phyloP scores from a whole-genome alignment of 2,113 vertebrate genomes.

The Drymodes brunneopygia region DNA sequence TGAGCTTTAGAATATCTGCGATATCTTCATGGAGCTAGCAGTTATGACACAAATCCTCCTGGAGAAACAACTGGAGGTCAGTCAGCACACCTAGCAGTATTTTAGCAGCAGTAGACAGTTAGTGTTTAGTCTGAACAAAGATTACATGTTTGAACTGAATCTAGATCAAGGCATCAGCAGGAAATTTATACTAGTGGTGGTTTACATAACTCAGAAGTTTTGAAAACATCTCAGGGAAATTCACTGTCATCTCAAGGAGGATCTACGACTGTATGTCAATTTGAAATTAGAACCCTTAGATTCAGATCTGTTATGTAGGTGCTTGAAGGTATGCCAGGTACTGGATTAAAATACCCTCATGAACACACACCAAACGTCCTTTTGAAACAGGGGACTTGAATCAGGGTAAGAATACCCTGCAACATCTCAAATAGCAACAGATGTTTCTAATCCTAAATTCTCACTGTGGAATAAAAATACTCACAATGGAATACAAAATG shows the following conservation, averaged over 20 bases:
- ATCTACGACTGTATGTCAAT: neutral
- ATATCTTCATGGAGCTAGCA: neutral
- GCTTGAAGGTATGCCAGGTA: neutral
- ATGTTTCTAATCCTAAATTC: neutral
- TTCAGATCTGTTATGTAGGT: neutral
- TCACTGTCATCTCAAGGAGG: neutral
- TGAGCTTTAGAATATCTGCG: neutral
- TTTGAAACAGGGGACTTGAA: neutral
- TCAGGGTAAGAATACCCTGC: neutral
- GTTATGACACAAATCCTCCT: neutral
- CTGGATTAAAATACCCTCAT: neutral
- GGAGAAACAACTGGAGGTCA: neutral
- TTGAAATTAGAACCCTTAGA: neutral
- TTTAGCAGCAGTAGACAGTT: neutral
- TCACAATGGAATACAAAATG: neutral
- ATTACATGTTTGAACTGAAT: neutral
- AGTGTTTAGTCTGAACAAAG: neutral
- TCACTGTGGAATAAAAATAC: too few relatives aligned
- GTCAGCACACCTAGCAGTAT: neutral
- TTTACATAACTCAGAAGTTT: neutral
- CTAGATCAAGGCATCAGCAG: neutral
- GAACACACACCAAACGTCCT: neutral
- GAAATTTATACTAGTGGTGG: neutral
- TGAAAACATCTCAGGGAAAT: neutral
- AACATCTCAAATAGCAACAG: neutral